Base-by-base conservation (phyloP, 2,888 invertebrate species). In the Metellina segmentata region DNA sequence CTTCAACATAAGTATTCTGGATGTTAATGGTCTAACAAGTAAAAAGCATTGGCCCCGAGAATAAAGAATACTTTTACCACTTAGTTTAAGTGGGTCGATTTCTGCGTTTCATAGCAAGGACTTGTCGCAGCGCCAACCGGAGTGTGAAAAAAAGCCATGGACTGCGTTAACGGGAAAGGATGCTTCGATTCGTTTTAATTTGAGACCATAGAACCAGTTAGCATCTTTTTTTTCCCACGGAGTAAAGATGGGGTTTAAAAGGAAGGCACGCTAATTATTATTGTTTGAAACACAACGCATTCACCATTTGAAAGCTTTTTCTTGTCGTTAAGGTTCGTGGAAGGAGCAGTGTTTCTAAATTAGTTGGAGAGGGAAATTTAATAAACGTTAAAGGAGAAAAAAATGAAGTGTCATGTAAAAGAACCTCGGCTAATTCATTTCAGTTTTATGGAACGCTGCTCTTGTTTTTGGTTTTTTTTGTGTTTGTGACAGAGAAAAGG, bases 21-120 rank as follows among this genome's bases (percentile, higher is more conserved):
- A 85, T 90, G 89, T 90, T 90, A 90, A 90, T 90, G 85, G 82
- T 77, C 78, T 90, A 90, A 83, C 89, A 90, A 90, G 89, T 90
- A 85, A 90, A 85, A 85, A 90, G 89, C 87, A 81, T 87, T 72
- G 87, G 77, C 79, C 61, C 78, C 53, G 13, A 78, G 89, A 90
- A 90, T 90, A 90, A 85, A 90, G 83, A 85, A 79, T 79, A 85
- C 71, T 85, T 89, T 90, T 85, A 90, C 89, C 89, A 90, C 89
- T 90, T 90, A 90, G 83, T 85, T 90, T 90, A 90, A 90, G 83
- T 90, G 89, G 89, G 83, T 90, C 83, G 89, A 90, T 79, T 90
- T 85, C 20, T 20, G 51, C 82, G 77, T 87, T 83, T 88, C 77
- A 72, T 87, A 49, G 75, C 61, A 20, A 69, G 20, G 61, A 49